Conservation (phyloP, 2,797 vertebrate species). For the Protonibea diacanthus region DNA sequence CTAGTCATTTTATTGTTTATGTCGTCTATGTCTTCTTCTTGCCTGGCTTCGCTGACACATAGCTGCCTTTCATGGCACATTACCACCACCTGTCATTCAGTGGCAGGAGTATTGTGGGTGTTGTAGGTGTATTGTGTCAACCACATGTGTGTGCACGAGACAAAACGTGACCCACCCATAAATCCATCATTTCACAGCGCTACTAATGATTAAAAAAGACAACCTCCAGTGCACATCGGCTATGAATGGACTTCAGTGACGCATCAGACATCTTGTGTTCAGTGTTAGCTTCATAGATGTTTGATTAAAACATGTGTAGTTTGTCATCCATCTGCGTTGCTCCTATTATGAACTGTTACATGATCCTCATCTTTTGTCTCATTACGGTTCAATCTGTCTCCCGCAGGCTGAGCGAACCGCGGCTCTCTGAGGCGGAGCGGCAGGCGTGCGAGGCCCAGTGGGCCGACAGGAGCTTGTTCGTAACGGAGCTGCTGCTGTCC, state of each 20-base stretch:
- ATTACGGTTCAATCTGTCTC: not conserved
- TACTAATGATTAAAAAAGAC: not conserved
- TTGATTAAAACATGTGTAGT: too few species aligned
- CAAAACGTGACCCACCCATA: too few species aligned
- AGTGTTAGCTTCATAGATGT: too few species aligned
- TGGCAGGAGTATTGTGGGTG: not conserved
- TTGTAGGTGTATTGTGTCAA: too few species aligned
- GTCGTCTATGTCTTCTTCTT: not conserved
- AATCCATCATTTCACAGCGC: too few species aligned
- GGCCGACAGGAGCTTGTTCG: slow-evolving; percentile 96
- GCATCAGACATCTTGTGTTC: too few species aligned
- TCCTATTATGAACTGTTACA: not conserved
- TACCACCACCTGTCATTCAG: not conserved
- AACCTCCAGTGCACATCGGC: not conserved
- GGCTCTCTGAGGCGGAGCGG: slow-evolving; percentile 95
- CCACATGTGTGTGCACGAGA: too few species aligned
- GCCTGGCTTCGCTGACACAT: too few species aligned
- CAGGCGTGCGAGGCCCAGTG: slow-evolving; percentile 95
- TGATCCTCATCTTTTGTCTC: not conserved
- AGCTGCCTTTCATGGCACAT: too few species aligned
- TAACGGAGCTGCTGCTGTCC: slow-evolving; percentile 98
- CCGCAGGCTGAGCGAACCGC: slow-evolving; percentile 94
- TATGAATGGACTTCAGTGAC: not conserved
- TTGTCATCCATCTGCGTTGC: not conserved
- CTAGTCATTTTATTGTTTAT: not conserved